Evolutionary conservation across 2,888 invertebrate genomes (phyloP), one percentile per base, ranked within the genome.

Genomic region (Cryptocephalus primarius): DNA sequence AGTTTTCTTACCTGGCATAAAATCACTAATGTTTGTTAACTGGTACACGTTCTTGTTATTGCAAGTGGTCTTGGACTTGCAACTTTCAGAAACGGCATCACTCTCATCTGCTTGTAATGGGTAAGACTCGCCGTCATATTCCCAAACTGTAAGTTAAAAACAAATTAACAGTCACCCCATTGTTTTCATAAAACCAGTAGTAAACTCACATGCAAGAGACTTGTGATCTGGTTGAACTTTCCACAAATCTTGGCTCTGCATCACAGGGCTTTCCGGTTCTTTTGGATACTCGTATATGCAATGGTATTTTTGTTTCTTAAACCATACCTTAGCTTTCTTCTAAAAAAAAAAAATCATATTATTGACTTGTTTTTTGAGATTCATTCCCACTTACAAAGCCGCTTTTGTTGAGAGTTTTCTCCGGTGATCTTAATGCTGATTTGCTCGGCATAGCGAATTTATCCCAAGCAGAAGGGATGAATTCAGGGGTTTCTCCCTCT

Each of bases 231-330:
- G 22, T 11, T 9, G 22, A 22, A 22, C 22, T 2, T 22, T 22
- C 22, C 22, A 22, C 22, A 22, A 22, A 22, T 70, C 69, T 43
- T 62, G 64, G 50, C 59, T 64, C 40, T 66, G 67, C 13, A 67
- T 51, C 33, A 66, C 56, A 8, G 70, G 68, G 58, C 67, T 69
- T 49, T 71, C 78, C 36, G 75, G 77, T 69, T 87, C 87, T 58
- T 83, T 80, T 42, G 88, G 88, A 71, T 88, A 88, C 69, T 88
- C 86, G 68, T 87, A 88, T 50, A 88, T 85, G 63, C 85, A 85
- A 69, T 87, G 86, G 69, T 86, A 86, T 66, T 84, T 83, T 70
- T 87, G 86, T 44, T 85, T 82, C 63, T 88, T 87, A 73, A 88
- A 88, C 71, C 83, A 84, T 41, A 88, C 88, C 53, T 62, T 65